Evolutionary conservation across 2,888 invertebrate genomes (phyloP).

Genomic region (Druceiella hillmani): DNA sequence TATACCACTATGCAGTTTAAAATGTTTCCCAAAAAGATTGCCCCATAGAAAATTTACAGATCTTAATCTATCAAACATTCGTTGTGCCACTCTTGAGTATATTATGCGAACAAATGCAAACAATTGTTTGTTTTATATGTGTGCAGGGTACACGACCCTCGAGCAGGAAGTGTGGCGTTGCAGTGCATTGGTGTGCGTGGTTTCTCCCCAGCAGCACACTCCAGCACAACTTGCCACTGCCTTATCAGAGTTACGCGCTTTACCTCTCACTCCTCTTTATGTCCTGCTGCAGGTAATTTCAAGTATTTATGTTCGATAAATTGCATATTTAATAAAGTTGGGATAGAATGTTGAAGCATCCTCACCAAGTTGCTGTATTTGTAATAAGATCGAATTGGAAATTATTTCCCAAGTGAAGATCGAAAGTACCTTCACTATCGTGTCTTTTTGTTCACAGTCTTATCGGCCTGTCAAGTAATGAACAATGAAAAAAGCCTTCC

Average conservation of each 20-base stretch:
- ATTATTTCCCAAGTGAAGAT: too few relatives aligned
- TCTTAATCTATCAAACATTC: background rate
- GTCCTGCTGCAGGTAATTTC: constrained; percentile 39
- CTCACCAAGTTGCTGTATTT: too few relatives aligned
- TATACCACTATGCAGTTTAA: too few relatives aligned
- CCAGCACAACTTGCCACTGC: constrained; percentile 38
- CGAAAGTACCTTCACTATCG: too few relatives aligned
- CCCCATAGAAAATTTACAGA: too few relatives aligned
- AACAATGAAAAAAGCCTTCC: too few relatives aligned
- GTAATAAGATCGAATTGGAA: too few relatives aligned
- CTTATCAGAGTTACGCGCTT: constrained; percentile 36
- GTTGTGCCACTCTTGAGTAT: background rate
- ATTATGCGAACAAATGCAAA: too few relatives aligned
- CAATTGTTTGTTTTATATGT: background rate
- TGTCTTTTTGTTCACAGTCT: too few relatives aligned
- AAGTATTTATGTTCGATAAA: too few relatives aligned
- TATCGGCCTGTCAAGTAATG: too few relatives aligned
- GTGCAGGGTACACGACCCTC: constrained; percentile 48
- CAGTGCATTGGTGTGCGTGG: constrained; percentile 40
- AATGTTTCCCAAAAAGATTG: too few relatives aligned
- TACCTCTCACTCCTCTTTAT: constrained; percentile 40
- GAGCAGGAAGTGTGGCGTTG: constrained; percentile 37
- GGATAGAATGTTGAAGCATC: background rate
- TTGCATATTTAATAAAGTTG: background rate
- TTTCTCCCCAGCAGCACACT: constrained; percentile 43